Base-by-base conservation (phyloP, 2,888 invertebrate genomes). In the Drosophila longiperda region DNA sequence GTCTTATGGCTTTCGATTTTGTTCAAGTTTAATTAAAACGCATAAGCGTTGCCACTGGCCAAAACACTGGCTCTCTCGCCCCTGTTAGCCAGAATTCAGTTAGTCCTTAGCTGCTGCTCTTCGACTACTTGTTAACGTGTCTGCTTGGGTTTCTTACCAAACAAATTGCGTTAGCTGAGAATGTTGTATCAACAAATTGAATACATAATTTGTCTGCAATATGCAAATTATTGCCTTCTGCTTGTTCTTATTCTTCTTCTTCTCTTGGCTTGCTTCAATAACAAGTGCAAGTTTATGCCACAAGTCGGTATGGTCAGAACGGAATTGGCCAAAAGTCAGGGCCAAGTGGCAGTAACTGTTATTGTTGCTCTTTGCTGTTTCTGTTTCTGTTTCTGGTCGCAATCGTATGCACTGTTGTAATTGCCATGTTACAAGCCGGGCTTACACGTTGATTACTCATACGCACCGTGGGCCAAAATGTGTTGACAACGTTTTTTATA, bases 1-100 rank as follows among this genome's bases (percentile, higher is more conserved):
- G 62, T 63, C 74, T 75, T 80, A 52, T 78, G 62, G 82, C 87
- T 87, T 89, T 88, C 83, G 83, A 87, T 89, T 87, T 89, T 82
- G 73, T 88, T 72, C 54, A 49, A 72, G 33, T 79, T 87, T 89
- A 87, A 87, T 87, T 87, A 73, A 87, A 87, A 87, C 86, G 69
- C 89, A 89, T 89, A 87, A 89, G 89, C 84, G 57, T 73, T 62
- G 76, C 61, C 73, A 48, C 49, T 65, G 74, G 57, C 73, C 55
- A 26, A 64, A 63, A 61, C 73, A 49, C 42, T 34, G 45, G 45
- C 67, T 62, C 69, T 66, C 7, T 7, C 8, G 42, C 57, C 54
- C 57, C 54, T 74, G 75, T 78, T 73, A 79, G 29, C 57, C 36
- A 38, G 58, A 52, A 69, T 66, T 66, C 60, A 32, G 45, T 20